A percentile compares a stretch with the other conserved stretches of the same genome.
phyloP scores from a whole-genome alignment of 2,888 invertebrate genomes.

The Drosophila kuntzei region DNA sequence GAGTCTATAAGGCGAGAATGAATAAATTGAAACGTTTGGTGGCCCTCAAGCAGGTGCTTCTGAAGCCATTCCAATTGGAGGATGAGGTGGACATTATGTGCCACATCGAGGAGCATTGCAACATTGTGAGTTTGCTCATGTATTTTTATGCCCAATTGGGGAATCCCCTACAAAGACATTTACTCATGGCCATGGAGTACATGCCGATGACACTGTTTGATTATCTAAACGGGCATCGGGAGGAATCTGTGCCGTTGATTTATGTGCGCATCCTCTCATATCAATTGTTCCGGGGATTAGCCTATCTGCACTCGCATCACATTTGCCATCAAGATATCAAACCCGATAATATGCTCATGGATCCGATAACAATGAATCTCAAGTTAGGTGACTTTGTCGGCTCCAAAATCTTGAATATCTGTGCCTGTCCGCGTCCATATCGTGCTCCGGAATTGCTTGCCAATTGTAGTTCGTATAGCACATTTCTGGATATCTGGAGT shows the following conservation, averaged over 20 bases:
- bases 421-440: slow-evolving; percentile 99
- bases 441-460: slow-evolving; percentile 99
- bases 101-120: slow-evolving; percentile 96
- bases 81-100: slow-evolving; percentile 92
- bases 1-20: slow-evolving; percentile 98
- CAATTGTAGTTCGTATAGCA: slow-evolving; percentile 98
- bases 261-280: slow-evolving; percentile 99
- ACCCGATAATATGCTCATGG: slow-evolving; percentile 98
- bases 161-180: slow-evolving; percentile 95
- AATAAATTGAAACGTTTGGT: slow-evolving; percentile 97
- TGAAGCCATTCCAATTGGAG: slow-evolving; percentile 96
- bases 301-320: slow-evolving; percentile 98
- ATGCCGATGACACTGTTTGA: slow-evolving; percentile 88
- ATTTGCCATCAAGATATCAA: slow-evolving; percentile 99
- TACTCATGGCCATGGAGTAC: slow-evolving; percentile 99
- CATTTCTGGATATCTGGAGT: slow-evolving; percentile 98
- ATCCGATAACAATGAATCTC: slow-evolving; percentile 97
- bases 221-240: slow-evolving; percentile 96
- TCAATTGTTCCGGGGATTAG: slow-evolving; percentile 99
- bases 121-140: slow-evolving; percentile 99
- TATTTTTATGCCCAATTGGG: slow-evolving; percentile 99
- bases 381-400: slow-evolving; percentile 99
- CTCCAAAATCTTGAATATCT: slow-evolving; percentile 93
- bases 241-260: slow-evolving; percentile 97
- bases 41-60: slow-evolving; percentile 99